Evolutionary conservation across 2,113 vertebrate species (phyloP).

Genomic region (Clarias batrachus): DNA sequence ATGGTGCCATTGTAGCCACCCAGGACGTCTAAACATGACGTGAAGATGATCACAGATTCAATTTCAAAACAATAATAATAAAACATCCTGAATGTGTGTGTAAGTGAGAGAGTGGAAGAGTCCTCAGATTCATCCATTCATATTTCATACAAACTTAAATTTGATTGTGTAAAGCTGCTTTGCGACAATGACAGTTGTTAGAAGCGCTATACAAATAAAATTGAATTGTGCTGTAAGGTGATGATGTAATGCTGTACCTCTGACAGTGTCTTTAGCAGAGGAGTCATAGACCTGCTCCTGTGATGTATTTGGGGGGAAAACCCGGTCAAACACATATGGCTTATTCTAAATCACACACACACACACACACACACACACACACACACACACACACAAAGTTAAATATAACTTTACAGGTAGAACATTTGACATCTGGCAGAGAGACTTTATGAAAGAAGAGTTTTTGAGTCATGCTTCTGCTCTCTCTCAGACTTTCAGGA

Average conservation of each 20-base stretch:
- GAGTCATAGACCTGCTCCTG: slow-evolving; percentile 91
- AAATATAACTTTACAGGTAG: neutral
- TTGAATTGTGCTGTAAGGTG: too few relatives aligned
- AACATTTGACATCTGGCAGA: neutral
- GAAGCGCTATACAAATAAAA: too few relatives aligned
- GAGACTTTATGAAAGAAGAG: neutral
- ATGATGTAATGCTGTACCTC: slow-evolving; percentile 73
- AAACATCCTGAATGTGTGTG: neutral
- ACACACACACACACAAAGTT: neutral
- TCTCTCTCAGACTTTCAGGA: neutral
- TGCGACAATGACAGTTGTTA: too few relatives aligned
- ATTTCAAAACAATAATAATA: neutral
- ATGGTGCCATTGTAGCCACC: slow-evolving; percentile 93
- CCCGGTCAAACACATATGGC: slow-evolving; percentile 85
- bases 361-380: slow-evolving; percentile 37
- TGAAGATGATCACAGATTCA: neutral
- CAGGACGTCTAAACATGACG: slow-evolving; percentile 79
- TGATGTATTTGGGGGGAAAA: slow-evolving; percentile 84
- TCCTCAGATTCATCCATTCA: too few relatives aligned
- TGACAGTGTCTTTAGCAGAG: slow-evolving; percentile 91
- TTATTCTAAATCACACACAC: slow-evolving; percentile 77
- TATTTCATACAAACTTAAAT: too few relatives aligned
- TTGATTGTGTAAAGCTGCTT: too few relatives aligned
- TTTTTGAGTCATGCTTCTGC: neutral
- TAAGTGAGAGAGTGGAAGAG: neutral